Base-by-base conservation (phyloP, 2,888 invertebrate species). In the Mactromeris polynyma region DNA sequence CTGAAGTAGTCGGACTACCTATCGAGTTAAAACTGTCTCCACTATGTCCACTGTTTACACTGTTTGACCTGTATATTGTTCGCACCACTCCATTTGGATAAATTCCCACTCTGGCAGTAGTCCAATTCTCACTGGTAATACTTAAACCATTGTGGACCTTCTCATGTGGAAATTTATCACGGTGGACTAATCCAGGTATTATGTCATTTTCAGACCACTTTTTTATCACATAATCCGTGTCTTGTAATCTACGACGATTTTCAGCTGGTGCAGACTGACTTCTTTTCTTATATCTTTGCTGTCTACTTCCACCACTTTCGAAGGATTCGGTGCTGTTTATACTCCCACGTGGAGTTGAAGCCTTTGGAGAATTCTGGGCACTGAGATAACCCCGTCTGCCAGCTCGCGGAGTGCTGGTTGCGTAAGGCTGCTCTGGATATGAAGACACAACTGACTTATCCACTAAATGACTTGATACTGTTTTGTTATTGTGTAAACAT, bases 201-300 rank as follows among this genome's bases (percentile, higher is more conserved):
- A 51, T 58, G 19, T 90, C 92, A 87, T 86, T 81, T 14, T 88
- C 83, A 19, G 89, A 81, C 92, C 92, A 89, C 54, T 89, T 90
- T 46, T 87, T 78, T 42, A 90, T 80, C 36, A 90, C 87, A 84
- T 89, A 85, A 86, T 90, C 92, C 26, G 89, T 91, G 21, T 91
- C 89, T 21, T 81, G 92, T 80, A 92, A 87, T 26, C 88, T 81
- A 78, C 92, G 87, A 38, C 92, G 83, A 31, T 93, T 84, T 69
- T 91, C 93, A 64, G 94, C 92, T n/a, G 94, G 94, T 19, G 94
- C 94, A 7, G 94, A 94, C 21, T 91, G 88, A 42, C 93, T 92
- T 21, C 94, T 88, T 85, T 94, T 94, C 46, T 92, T 90, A 85
- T 94, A 94, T 33, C 90, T 84, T 51, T 93, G 81, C 21, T 83